Base-by-base conservation (phyloP, 2,113 vertebrate species). In the Leuciscus idus region DNA sequence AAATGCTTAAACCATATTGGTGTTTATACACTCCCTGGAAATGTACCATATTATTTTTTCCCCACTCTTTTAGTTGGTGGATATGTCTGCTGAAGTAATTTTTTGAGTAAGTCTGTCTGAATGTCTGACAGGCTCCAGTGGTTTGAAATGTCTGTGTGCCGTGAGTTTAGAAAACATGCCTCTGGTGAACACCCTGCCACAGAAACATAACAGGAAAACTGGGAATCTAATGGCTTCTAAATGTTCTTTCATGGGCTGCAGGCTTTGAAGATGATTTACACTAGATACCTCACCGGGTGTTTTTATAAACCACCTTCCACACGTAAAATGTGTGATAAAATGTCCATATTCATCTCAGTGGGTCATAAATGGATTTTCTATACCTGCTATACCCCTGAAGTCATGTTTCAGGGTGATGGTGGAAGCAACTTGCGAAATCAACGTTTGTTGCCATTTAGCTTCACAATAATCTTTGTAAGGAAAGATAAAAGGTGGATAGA, bases 191-290 rank as follows among this genome's bases (percentile, higher is more conserved):
- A 43, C 6, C 11, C 57, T 62, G 57, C 36, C 57, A 61, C 33
- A 52, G 62, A 43, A 50, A 82, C 80, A 82, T 70, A 64, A 52
- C 62, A 4, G 11, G 5, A 52, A 82, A 55, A 70, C 64, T 30
- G 62, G 43, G 43, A 48, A 82, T 82, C 62, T 70, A 82, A 82
- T 82, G 28, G 80, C 43, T 50, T 81, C 36, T 81, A 66, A 81
- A 66, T 68, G 80, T 82, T 52, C 46, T 50, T 82, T 82, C 62
- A 70, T 70, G 28, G 43, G 28, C 46, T 68, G 26, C 39, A 21
- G 61, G 15, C 79, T 66, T 61, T 81, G 7, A 64, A n/a, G 80
- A 30, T 11, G 62, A 50, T 82, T 33, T 21, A 70, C 62, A 50
- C 11, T 36, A 55, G 80, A 66, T 68, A 13, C 43, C 46, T 52